Evolutionary conservation across 2,888 invertebrate genomes (phyloP), one percentile per base, ranked within the genome.

Genomic region (Nomada goodeniana): DNA sequence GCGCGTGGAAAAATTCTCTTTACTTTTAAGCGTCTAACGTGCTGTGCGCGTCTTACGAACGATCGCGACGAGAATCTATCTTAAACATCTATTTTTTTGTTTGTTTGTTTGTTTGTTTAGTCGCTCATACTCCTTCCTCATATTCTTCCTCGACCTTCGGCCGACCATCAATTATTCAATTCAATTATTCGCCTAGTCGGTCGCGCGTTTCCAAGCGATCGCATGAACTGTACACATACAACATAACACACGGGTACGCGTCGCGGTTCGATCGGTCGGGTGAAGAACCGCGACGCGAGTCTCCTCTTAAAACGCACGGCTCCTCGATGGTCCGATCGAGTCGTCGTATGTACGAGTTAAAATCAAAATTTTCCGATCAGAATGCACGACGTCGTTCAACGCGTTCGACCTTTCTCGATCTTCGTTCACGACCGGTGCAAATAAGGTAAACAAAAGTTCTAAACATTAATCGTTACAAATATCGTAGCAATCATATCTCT

Each of bases 31-130:
- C 82, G 72, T 76, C 72, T 82, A 76, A 64, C 63, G 67, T 82
- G 81, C 81, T 81, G 82, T 82, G 82, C 81, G 82, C 81, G 47
- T 82, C 81, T 64, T 81, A 63, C 67, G 57, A 80, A 71, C 36
- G 71, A 82, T 76, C 82, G 72, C 82, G 76, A 76, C 76, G 71
- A 75, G 60, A 42, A 76, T 68, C 59, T 55, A 67, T 42, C 67
- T 73, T 73, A 73, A 73, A 73, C 57, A 65, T 57, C 57, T 55
- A 79, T 52, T 23, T 20, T 44, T 44, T 15, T 5, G 7, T 36
- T 36, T 60, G 15, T 29, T 50, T 60, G 18, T 44, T 59, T 47
- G 29, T 70, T 20, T 50, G 70, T 70, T 36, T 60, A 15, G 26
- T 29, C 59, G 59, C 57, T 59, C 69, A 47, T 26, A 47, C 4